Evolutionary conservation across 2,888 invertebrate genomes (phyloP).

Genomic region (Saturnia japonica): DNA sequence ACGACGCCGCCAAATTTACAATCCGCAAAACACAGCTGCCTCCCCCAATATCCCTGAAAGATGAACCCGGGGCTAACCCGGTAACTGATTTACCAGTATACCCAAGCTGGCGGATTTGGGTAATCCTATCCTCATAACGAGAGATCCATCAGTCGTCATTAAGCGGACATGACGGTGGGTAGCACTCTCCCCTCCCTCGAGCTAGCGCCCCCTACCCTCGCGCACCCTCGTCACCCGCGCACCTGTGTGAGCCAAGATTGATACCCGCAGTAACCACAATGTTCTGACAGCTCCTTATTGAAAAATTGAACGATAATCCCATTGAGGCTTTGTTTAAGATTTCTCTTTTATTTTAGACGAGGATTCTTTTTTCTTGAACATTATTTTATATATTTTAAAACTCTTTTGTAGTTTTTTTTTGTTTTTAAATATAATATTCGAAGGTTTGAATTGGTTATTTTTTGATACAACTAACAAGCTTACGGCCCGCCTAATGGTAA

Average conservation of each 20-base stretch:
- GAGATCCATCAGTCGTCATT: slow-evolving; percentile 77
- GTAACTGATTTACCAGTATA: slow-evolving; percentile 66
- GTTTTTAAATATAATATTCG: too few relatives aligned
- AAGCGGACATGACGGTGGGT: slow-evolving; percentile 56
- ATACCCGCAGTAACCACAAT: slow-evolving; percentile 58
- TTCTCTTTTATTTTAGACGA: slow-evolving; percentile 37
- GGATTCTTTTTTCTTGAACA: not conserved
- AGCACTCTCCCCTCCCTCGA: slow-evolving; percentile 12
- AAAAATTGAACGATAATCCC: slow-evolving; percentile 78
- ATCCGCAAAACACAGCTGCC: slow-evolving; percentile 27
- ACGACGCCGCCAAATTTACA: not conserved
- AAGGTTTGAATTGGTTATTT: too few relatives aligned
- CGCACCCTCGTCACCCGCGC: slow-evolving; percentile 35
- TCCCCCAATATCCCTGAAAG: slow-evolving; percentile 40
- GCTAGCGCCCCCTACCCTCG: slow-evolving; percentile 33
- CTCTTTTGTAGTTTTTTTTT: not conserved
- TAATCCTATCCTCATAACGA: slow-evolving; percentile 71
- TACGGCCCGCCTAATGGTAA: too few relatives aligned
- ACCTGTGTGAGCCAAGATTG: slow-evolving; percentile 73
- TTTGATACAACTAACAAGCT: too few relatives aligned
- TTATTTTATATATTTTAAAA: not conserved
- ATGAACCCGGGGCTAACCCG: slow-evolving; percentile 36
- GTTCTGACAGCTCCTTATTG: slow-evolving; percentile 74
- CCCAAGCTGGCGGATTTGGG: slow-evolving; percentile 55
- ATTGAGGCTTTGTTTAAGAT: slow-evolving; percentile 58